phyloP scores from a whole-genome alignment of 2,113 vertebrate genomes.

The Eulemur macaco region DNA sequence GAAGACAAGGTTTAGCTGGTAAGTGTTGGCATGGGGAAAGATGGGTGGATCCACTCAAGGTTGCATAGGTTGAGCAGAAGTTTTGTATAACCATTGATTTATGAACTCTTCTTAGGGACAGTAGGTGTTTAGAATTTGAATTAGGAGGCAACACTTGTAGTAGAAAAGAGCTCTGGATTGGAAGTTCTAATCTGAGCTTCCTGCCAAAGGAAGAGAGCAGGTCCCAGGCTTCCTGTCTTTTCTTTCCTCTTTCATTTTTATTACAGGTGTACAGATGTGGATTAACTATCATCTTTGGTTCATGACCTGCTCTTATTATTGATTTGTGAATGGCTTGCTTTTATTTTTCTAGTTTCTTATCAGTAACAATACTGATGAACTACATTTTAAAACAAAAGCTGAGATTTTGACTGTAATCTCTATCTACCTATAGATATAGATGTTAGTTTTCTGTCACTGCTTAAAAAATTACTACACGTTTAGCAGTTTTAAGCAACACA shows the following conservation, averaged over 20 bases:
- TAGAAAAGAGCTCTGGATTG: background rate
- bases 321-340: background rate
- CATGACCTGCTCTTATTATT: background rate
- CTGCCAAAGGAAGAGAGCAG: background rate
- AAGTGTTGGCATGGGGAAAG: background rate
- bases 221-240: background rate
- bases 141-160: background rate
- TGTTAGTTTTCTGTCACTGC: background rate
- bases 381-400: constrained; percentile 6
- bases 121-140: background rate
- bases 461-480: background rate
- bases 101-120: background rate
- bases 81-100: background rate
- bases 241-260: background rate
- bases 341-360: background rate
- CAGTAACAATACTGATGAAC: background rate
- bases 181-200: background rate
- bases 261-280: background rate
- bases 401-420: background rate
- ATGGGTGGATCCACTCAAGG: background rate
- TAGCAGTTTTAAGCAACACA: background rate
- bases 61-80: background rate
- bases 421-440: background rate
- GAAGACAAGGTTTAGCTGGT: background rate
- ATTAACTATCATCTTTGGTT: background rate